A percentile compares a stretch with the other conserved stretches of the same genome.
Evolutionary conservation across 64 coral and sea anemone species (phyloP).

Genomic region (Porites lutea): DNA sequence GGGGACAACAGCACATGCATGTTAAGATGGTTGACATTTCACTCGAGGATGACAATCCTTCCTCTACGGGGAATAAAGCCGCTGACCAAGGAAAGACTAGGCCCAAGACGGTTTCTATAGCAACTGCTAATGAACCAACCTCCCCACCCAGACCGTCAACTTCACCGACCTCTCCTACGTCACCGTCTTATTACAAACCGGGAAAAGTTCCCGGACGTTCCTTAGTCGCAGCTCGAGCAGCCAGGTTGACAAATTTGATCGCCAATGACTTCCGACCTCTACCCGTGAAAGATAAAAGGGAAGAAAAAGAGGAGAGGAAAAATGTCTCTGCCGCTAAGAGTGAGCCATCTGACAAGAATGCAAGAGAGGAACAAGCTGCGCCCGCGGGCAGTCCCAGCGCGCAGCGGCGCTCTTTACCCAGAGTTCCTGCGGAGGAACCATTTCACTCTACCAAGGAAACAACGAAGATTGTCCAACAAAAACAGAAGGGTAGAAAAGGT

Average conservation of each 20-base stretch:
- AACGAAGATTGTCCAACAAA: slow-evolving; percentile 58
- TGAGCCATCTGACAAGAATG: neutral
- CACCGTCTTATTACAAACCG: neutral
- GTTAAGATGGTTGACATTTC: slow-evolving; percentile 82
- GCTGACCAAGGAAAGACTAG: slow-evolving; percentile 1
- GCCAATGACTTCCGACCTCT: slow-evolving; percentile 60
- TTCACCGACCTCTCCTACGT: neutral
- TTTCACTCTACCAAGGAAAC: slow-evolving; percentile 62
- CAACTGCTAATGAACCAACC: slow-evolving; percentile 27
- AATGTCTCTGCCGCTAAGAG: neutral
- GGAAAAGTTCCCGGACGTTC: slow-evolving; percentile 30
- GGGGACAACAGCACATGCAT: slow-evolving; percentile 21
- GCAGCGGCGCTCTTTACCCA: slow-evolving; percentile 50
- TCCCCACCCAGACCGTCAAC: neutral
- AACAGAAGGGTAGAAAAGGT: slow-evolving; percentile 19
- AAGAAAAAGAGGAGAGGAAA: slow-evolving; percentile 1
- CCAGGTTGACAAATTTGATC: slow-evolving; percentile 72
- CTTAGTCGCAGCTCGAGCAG: slow-evolving; percentile 70
- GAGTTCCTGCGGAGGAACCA: slow-evolving; percentile 61
- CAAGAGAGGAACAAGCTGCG: slow-evolving; percentile 29
- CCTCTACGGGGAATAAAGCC: slow-evolving; percentile 40
- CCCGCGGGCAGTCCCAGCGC: slow-evolving; percentile 20
- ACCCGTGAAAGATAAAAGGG: slow-evolving; percentile 32
- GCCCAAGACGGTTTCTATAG: neutral
- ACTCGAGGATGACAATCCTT: slow-evolving; percentile 48